Evolutionary conservation across 2,113 vertebrate species (phyloP).

Genomic region (Nesospiza acunhae): DNA sequence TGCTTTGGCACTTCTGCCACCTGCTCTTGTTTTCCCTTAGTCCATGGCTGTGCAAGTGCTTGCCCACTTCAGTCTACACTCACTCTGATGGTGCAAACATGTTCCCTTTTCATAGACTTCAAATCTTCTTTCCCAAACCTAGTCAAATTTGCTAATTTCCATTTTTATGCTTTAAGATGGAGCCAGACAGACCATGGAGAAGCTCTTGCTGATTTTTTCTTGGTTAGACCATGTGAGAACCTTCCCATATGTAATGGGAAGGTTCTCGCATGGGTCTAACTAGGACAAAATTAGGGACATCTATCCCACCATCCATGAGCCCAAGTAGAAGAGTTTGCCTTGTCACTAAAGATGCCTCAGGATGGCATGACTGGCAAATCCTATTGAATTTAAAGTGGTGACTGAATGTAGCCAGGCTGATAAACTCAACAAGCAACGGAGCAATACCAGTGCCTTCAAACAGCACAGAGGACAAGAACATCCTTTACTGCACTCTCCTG

Average conservation of each 20-base stretch:
- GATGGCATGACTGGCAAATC: background rate
- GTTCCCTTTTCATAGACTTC: background rate
- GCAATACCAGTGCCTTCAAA: background rate
- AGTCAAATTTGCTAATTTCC: background rate
- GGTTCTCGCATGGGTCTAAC: background rate
- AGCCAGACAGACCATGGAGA: background rate
- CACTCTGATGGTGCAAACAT: background rate
- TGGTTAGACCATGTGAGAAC: no score
- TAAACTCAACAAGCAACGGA: background rate
- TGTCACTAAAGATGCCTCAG: background rate
- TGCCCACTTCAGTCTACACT: background rate
- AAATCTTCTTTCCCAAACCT: background rate
- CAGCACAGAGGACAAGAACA: background rate
- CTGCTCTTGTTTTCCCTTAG: constrained; percentile 17
- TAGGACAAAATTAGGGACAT: background rate
- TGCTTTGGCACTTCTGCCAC: constrained; percentile 42
- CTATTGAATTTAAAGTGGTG: background rate
- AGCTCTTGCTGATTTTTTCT: background rate
- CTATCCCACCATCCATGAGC: background rate
- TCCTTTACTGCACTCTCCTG: background rate
- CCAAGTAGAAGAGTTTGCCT: background rate
- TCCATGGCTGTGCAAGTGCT: background rate
- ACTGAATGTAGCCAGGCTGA: background rate
- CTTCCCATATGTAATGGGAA: background rate
- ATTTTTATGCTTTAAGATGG: background rate